Conservation (phyloP, 2,113 vertebrate genomes). For the Ptyas mucosa region DNA sequence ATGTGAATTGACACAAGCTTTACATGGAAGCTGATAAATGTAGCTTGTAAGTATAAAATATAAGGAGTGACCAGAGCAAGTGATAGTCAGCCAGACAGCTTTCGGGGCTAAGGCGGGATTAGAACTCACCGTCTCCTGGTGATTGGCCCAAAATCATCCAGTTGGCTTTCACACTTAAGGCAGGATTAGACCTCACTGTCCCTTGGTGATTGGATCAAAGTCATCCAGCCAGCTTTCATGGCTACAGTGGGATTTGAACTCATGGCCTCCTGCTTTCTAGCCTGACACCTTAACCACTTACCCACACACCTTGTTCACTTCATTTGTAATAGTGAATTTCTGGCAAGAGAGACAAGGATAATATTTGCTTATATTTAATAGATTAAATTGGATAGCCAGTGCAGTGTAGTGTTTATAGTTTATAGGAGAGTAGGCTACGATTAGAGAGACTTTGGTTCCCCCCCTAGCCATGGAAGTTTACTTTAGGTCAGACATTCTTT, state of each 20-base stretch:
- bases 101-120: too few species aligned
- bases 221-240: too few species aligned
- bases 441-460: not conserved
- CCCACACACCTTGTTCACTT: not conserved
- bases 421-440: not conserved
- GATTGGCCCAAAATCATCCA: too few species aligned
- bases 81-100: not conserved
- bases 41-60: not conserved
- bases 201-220: too few species aligned
- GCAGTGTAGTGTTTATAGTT: not conserved
- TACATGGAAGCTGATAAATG: not conserved
- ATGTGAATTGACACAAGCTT: not conserved
- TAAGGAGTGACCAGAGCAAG: not conserved
- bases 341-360: not conserved
- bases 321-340: not conserved
- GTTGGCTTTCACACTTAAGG: too few species aligned
- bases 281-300: too few species aligned
- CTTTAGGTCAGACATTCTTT: not conserved
- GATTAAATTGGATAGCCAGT: not conserved
- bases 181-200: too few species aligned
- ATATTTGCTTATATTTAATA: not conserved
- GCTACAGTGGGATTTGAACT: too few species aligned
- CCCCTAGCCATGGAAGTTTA: not conserved
- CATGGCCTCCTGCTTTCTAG: too few species aligned
- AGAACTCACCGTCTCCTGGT: too few species aligned